Base-by-base conservation (phyloP, 2,888 invertebrate species). In the Gibbula magus region DNA sequence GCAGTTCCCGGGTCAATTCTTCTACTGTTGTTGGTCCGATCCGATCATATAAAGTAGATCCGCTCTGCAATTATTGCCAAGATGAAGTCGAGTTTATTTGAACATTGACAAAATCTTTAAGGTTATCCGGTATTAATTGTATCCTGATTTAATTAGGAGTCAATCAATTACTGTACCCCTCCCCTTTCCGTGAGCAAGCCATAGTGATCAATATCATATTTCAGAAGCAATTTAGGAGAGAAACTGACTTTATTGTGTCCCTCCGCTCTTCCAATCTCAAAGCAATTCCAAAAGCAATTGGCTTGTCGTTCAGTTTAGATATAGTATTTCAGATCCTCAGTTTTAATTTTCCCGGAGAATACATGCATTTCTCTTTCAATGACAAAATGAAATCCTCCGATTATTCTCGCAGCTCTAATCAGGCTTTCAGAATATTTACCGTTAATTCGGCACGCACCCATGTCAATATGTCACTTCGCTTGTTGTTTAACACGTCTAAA, bases 221-320 rank as follows among this genome's bases (percentile, higher is more conserved):
- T 70, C 70, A 70, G 70, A 70, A 32, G 70, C 70, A 70, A 70
- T 70, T 70, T 70, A 39, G 70, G 39, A 70, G 29, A 32, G 70
- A 35, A 18, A 29, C 35, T 35, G 29, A 32, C 35, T 70, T 39
- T 32, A 70, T 70, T 35, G 70, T 70, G 20, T 35, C 20, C 70
- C 29, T 35, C 70, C 35, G 35, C 39, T 35, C 35, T 70, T 39
- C 32, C 32, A 39, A 39, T 70, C 70, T 35, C 70, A 35, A 20
- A 70, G 70, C 70, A 70, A 70, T 70, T 70, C 70, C 39, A 70
- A 32, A 70, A 70, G 35, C 70, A 70, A 70, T 70, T 70, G 70
- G 32, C 70, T 39, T 70, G 70, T 70, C 70, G 35, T 32, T 70
- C 70, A 70, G n/a, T 70, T 70, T 29, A 39, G 35, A 70, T 70